Percentiles rank a stretch among this genome's conserved stretches.
Conservation (phyloP, 2,888 invertebrate species). For the Zelleria hepariella region DNA sequence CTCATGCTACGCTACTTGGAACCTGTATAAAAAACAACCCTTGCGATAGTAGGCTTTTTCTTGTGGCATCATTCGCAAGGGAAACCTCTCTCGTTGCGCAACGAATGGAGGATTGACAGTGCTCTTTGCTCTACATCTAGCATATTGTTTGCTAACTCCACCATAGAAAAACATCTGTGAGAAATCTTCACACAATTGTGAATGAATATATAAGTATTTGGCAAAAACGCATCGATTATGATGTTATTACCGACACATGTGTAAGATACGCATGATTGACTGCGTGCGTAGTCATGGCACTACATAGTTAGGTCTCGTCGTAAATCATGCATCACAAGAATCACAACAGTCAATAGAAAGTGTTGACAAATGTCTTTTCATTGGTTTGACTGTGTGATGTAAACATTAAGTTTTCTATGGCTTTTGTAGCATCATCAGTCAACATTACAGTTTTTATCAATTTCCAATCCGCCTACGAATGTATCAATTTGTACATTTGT, state of each 20-base stretch:
- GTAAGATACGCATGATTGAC: background rate
- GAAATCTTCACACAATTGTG: conserved; percentile 19
- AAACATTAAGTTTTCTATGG: too few relatives aligned
- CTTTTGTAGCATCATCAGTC: background rate
- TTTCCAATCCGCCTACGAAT: background rate
- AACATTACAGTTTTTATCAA: background rate
- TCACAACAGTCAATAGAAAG: background rate
- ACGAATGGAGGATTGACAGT: background rate
- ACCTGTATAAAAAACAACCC: too few relatives aligned
- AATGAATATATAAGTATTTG: background rate
- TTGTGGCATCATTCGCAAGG: conserved; percentile 19
- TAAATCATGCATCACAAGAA: background rate
- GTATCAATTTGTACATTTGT: background rate
- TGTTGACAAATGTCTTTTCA: background rate
- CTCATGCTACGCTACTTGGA: too few relatives aligned
- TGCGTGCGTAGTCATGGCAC: background rate
- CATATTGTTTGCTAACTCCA: conserved; percentile 28
- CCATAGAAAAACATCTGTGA: conserved; percentile 26
- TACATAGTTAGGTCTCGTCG: background rate
- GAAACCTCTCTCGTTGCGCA: conserved; percentile 17
- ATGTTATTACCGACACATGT: background rate
- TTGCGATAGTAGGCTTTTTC: too few relatives aligned
- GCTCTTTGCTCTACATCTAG: conserved; percentile 36
- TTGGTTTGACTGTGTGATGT: background rate
- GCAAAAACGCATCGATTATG: background rate